Percentiles rank a stretch among this genome's conserved stretches.
phyloP scores from a whole-genome alignment of 2,797 vertebrate genomes.

The Gallirallus australis region DNA sequence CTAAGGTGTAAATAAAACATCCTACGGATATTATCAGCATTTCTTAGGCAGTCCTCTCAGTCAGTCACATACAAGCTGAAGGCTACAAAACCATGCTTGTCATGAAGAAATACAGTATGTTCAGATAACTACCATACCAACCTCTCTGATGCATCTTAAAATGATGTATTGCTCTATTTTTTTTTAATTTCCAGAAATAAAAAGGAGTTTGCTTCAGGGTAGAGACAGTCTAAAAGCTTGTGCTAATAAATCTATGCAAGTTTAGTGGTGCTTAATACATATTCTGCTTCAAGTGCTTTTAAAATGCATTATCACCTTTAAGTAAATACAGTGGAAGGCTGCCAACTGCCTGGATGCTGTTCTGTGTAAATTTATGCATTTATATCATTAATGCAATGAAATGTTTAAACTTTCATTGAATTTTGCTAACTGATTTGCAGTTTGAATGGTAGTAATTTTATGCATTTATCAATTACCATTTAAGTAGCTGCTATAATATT shows the following conservation, averaged over 20 bases:
- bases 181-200: constrained; percentile 71
- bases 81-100: constrained; percentile 16
- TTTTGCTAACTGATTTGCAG: constrained; percentile 69
- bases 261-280: constrained; percentile 63
- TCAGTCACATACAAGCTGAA: background rate
- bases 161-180: constrained; percentile 50
- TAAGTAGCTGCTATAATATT: constrained; percentile 61
- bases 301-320: constrained; percentile 72
- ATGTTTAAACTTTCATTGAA: constrained; percentile 59
- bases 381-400: constrained; percentile 65
- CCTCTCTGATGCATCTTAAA: constrained; percentile 37
- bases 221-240: constrained; percentile 75
- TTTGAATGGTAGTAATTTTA: constrained; percentile 62
- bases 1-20: background rate
- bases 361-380: constrained; percentile 54
- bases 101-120: constrained; percentile 47
- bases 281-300: constrained; percentile 68
- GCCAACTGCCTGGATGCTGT: constrained; percentile 41
- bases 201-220: constrained; percentile 57
- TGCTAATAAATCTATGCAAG: constrained; percentile 74
- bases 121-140: background rate
- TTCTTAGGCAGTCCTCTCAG: background rate
- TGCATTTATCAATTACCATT: constrained; percentile 66
- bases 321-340: constrained; percentile 68
- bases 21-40: background rate